Conservation (phyloP, 2,797 vertebrate genomes). For the Knipowitschia caucasica region DNA sequence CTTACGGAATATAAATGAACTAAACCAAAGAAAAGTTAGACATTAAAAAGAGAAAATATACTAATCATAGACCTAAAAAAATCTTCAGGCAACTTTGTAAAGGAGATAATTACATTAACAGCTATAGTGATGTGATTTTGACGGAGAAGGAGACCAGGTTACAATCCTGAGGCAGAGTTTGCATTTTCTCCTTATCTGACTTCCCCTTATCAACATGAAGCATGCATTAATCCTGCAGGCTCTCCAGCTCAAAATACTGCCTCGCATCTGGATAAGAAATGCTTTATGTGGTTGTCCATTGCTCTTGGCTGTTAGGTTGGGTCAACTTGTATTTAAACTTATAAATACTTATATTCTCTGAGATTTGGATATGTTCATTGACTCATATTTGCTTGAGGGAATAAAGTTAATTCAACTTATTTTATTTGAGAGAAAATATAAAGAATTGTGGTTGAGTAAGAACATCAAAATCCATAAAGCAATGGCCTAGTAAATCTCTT, state of each 20-base stretch:
- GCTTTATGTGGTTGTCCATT: neutral
- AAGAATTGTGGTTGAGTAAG: too few relatives aligned
- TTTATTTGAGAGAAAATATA: too few relatives aligned
- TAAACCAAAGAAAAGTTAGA: neutral
- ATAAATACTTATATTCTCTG: too few relatives aligned
- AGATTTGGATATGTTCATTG: too few relatives aligned
- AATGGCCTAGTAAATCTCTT: too few relatives aligned
- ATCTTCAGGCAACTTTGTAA: neutral
- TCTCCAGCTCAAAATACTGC: neutral
- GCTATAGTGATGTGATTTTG: neutral
- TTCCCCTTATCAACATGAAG: neutral
- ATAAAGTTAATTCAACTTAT: too few relatives aligned
- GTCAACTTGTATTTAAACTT: too few relatives aligned
- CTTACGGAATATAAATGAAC: neutral
- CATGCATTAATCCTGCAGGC: neutral
- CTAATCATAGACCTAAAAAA: neutral
- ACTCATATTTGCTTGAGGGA: too few relatives aligned
- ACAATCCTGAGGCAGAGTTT: neutral
- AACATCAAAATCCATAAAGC: too few relatives aligned
- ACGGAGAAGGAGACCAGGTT: neutral
- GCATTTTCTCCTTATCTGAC: neutral
- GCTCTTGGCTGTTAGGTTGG: neutral
- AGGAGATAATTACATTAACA: neutral
- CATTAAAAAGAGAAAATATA: neutral
- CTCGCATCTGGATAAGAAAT: neutral